These are phyloP conservation scores for Drosophila helvetica DNA, from an alignment of 2,888 invertebrate species.

Conservation along the genomic window DNA sequence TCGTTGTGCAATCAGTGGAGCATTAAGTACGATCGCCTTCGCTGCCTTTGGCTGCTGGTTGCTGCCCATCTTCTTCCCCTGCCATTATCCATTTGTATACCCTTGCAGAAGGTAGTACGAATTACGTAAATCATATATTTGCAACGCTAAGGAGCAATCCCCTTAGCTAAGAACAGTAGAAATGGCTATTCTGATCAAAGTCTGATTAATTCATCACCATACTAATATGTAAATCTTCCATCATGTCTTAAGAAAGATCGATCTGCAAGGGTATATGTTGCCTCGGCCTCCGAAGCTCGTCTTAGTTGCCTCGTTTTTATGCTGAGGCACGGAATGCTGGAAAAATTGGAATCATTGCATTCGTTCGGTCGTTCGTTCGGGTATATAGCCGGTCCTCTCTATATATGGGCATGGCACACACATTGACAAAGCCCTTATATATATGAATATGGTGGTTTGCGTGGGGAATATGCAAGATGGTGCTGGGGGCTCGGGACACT, in stretches of 20 bases:
- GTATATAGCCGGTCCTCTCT: slow-evolving; percentile 47
- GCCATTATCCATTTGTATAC: background rate
- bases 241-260: background rate
- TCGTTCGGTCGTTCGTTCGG: slow-evolving; percentile 37
- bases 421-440: slow-evolving; percentile 11
- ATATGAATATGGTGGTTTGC: slow-evolving; percentile 28
- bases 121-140: background rate
- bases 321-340: slow-evolving; percentile 73
- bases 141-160: background rate
- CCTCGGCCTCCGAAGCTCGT: slow-evolving; percentile 29
- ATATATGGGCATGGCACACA: slow-evolving; percentile 30
- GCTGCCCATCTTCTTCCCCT: background rate
- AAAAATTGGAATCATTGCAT: slow-evolving; percentile 38
- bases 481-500: slow-evolving; percentile 68
- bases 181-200: background rate
- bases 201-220: background rate
- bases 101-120: background rate
- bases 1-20: slow-evolving; percentile 83
- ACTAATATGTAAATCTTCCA: background rate
- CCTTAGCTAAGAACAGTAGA: background rate
- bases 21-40: slow-evolving; percentile 72
- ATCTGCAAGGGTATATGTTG: slow-evolving; percentile 3
- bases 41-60: slow-evolving; percentile 21
- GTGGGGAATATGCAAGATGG: slow-evolving; percentile 66
- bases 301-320: slow-evolving; percentile 74